phyloP scores from a whole-genome alignment of 2,888 invertebrate species.

The Cecidostiba fungosa region DNA sequence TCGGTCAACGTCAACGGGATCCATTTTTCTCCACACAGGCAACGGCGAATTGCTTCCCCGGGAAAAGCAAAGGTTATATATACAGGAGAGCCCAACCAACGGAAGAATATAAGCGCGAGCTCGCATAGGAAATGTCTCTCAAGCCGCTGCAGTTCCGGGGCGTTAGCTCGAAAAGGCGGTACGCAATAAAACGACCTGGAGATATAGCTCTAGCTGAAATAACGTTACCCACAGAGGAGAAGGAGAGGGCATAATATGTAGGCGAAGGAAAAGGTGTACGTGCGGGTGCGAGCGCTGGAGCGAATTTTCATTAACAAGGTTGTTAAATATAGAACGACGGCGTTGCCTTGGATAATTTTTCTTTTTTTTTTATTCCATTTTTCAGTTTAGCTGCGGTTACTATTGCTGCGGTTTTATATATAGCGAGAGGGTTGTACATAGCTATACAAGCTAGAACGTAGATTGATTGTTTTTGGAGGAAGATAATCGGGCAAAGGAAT shows the following conservation, averaged over 20 bases:
- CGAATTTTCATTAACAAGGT: constrained; percentile 1
- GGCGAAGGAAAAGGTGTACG: neutral
- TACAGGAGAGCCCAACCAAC: neutral
- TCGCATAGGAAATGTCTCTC: neutral
- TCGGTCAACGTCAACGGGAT: neutral
- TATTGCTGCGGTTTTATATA: too few species aligned
- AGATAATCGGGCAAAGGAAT: too few species aligned
- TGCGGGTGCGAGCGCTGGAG: neutral
- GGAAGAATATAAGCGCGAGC: neutral
- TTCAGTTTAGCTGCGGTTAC: neutral
- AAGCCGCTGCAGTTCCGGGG: constrained; percentile 1
- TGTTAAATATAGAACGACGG: neutral
- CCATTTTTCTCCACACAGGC: neutral
- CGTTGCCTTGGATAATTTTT: neutral
- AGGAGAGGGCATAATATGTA: neutral
- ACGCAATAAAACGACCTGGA: neutral
- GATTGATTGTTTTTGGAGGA: too few species aligned
- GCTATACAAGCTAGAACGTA: too few species aligned
- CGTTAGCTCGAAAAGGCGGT: constrained; percentile 1
- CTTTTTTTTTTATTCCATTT: neutral
- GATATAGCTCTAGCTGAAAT: neutral
- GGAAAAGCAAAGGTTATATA: neutral
- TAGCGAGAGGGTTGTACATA: too few species aligned
- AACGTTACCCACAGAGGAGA: neutral
- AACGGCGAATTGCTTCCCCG: neutral